Conservation (phyloP, 2,888 invertebrate genomes). For the Barypeithes pellucidus region DNA sequence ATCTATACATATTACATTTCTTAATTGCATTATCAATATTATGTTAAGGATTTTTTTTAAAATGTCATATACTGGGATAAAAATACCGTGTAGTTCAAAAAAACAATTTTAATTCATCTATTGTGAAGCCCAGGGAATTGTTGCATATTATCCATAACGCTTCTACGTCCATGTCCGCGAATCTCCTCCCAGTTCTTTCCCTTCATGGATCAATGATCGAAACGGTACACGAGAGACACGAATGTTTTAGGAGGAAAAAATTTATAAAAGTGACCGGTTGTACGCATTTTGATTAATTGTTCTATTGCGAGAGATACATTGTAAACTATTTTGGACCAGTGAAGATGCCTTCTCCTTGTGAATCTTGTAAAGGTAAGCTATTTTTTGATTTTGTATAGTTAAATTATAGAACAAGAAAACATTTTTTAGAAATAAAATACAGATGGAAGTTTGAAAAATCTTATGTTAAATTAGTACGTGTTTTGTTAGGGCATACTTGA, state of each 20-base stretch:
- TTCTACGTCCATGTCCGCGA: slow-evolving; percentile 36
- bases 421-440: too few relatives aligned
- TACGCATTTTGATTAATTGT: slow-evolving; percentile 10
- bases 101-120: too few relatives aligned
- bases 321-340: neutral
- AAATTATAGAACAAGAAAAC: too few relatives aligned
- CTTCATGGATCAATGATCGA: slow-evolving; percentile 48
- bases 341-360: slow-evolving; percentile 75
- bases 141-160: neutral
- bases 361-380: slow-evolving; percentile 75
- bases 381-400: too few relatives aligned
- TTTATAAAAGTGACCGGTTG: slow-evolving; percentile 24
- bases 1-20: too few relatives aligned
- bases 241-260: slow-evolving; percentile 24
- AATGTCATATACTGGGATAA: too few relatives aligned
- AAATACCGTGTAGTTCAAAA: too few relatives aligned
- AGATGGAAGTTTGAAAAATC: too few relatives aligned
- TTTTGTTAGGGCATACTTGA: too few relatives aligned
- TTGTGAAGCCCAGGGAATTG: neutral
- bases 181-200: slow-evolving; percentile 28
- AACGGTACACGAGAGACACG: slow-evolving; percentile 30
- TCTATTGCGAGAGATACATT: neutral
- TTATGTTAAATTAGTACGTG: too few relatives aligned
- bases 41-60: too few relatives aligned
- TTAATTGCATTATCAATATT: too few relatives aligned